These are phyloP conservation scores for Emmelina monodactyla DNA, from an alignment of 2,888 invertebrate species.

Conservation along the genomic window DNA sequence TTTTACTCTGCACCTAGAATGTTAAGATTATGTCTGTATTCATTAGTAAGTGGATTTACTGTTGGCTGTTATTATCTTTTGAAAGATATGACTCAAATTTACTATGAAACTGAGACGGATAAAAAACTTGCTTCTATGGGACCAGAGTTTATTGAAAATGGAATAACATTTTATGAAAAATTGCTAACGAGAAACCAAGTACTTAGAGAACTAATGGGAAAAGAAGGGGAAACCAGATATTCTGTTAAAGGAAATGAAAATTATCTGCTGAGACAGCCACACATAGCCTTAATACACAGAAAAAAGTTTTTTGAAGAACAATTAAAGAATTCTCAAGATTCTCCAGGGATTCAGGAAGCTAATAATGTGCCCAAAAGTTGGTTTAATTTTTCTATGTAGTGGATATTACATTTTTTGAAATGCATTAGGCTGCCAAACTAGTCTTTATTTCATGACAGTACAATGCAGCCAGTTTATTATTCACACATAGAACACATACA, in stretches of 20 bases:
- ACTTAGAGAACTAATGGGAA: slow-evolving; percentile 70
- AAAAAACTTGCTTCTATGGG: slow-evolving; percentile 66
- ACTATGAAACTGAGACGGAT: slow-evolving; percentile 72
- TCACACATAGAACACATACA: too few species aligned
- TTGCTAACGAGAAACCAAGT: slow-evolving; percentile 76
- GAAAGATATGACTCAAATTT: slow-evolving; percentile 70
- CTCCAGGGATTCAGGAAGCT: too few species aligned
- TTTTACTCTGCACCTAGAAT: slow-evolving; percentile 60
- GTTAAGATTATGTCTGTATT: slow-evolving; percentile 56
- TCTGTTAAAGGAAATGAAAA: slow-evolving; percentile 75
- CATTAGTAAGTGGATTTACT: slow-evolving; percentile 63
- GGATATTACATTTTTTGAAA: too few species aligned
- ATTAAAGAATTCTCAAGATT: too few species aligned
- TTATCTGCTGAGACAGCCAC: slow-evolving; percentile 69
- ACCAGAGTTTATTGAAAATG: slow-evolving; percentile 73
- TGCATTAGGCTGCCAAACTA: too few species aligned
- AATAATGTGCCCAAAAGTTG: too few species aligned
- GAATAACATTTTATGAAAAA: slow-evolving; percentile 79
- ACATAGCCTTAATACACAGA: slow-evolving; percentile 70
- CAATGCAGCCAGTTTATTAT: too few species aligned
- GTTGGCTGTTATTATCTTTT: slow-evolving; percentile 68
- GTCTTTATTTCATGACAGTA: too few species aligned
- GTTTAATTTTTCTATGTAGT: too few species aligned
- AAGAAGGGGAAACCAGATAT: slow-evolving; percentile 67
- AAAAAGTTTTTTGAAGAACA: slow-evolving; percentile 70